Conservation (phyloP, 2,888 invertebrate genomes). For the Eupeodes luniger region DNA sequence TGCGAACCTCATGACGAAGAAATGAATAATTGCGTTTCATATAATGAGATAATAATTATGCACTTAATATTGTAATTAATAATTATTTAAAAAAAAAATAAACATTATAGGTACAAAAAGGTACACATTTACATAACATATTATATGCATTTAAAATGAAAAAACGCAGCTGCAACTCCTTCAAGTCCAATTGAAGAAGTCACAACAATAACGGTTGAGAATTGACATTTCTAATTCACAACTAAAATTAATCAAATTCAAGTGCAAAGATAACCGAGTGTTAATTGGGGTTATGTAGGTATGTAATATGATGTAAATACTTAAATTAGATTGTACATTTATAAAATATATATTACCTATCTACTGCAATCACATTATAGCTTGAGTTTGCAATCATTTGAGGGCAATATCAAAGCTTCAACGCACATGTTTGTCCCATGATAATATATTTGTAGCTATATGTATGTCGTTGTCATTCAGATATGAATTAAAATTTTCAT, state of each 20-base stretch:
- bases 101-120: no score
- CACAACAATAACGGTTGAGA: not conserved
- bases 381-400: not conserved
- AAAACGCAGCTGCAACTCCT: slow-evolving; percentile 21
- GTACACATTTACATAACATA: not conserved
- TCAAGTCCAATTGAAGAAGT: slow-evolving; percentile 13
- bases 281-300: not conserved
- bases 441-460: not conserved
- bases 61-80: no score
- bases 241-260: slow-evolving; percentile 10
- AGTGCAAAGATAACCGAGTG: slow-evolving; percentile 5
- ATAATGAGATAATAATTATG: no score
- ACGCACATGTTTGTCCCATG: not conserved
- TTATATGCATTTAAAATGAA: not conserved
- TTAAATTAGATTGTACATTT: not conserved
- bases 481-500: slow-evolving; percentile 10
- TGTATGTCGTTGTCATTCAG: not conserved
- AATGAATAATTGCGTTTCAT: no score
- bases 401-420: slow-evolving; percentile 6
- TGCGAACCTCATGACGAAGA: no score
- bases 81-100: no score
- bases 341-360: not conserved
- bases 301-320: not conserved
- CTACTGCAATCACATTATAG: not conserved
- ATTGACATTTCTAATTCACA: not conserved